phyloP scores from a whole-genome alignment of 2,797 vertebrate species.

The Phataginus tricuspis region DNA sequence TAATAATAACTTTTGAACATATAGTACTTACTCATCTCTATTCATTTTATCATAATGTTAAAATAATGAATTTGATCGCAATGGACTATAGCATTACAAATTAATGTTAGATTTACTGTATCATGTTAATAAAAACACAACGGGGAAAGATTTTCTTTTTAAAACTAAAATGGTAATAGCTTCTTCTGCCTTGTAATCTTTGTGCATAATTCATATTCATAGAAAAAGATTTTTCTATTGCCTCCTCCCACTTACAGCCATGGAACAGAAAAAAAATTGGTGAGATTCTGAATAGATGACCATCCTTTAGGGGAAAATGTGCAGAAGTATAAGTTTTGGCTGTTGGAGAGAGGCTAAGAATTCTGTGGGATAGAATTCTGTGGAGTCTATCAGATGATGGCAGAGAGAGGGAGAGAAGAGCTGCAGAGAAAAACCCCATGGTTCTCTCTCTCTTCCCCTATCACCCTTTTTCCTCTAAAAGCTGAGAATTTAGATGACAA shows the following conservation, averaged over 20 bases:
- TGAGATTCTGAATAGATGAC: not conserved
- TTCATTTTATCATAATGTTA: conserved; percentile 30
- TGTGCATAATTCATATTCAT: not conserved
- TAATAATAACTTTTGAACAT: conserved; percentile 52
- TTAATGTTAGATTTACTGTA: conserved; percentile 1
- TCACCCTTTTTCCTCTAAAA: not conserved
- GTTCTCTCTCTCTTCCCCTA: too few relatives aligned
- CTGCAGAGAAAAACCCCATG: not conserved
- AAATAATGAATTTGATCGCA: conserved; percentile 58
- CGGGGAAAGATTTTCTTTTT: not conserved
- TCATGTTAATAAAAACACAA: conserved; percentile 24
- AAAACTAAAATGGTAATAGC: conserved; percentile 7
- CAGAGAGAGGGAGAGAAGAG: not conserved
- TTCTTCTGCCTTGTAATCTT: not conserved
- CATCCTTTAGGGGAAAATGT: not conserved
- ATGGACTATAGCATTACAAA: not conserved
- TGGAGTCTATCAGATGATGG: fast-evolving
- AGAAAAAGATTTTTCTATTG: not conserved
- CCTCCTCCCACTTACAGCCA: not conserved
- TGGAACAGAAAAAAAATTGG: not conserved
- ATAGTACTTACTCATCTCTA: not conserved
- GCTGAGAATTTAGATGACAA: not conserved
- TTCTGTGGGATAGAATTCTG: not conserved
- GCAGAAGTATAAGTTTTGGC: not conserved
- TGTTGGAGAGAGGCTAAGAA: not conserved